Evolutionary conservation across 2,113 vertebrate genomes (phyloP).

Genomic region (Manacus vitellinus): DNA sequence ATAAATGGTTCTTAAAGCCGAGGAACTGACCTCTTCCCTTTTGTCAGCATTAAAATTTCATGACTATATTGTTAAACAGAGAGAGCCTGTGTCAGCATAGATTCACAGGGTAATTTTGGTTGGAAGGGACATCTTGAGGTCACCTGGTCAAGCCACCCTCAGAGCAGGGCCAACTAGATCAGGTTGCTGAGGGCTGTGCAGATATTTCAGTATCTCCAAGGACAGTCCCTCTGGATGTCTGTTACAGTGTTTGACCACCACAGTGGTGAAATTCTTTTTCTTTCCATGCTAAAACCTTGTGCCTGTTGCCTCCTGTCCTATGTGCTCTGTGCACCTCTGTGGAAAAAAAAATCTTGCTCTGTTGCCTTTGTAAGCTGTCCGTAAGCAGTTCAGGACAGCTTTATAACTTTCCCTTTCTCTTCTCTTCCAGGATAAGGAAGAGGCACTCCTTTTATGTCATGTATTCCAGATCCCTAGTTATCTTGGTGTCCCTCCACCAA

Average conservation of each 20-base stretch:
- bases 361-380: not conserved
- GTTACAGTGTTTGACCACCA: not conserved
- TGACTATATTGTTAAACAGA: not conserved
- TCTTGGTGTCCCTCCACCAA: not conserved
- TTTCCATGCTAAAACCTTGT: not conserved
- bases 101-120: not conserved
- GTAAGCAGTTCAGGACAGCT: not conserved
- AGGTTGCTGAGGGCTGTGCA: not conserved
- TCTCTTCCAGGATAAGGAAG: not conserved
- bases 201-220: not conserved
- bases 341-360: not conserved
- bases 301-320: not conserved
- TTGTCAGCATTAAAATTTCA: slow-evolving; percentile 26
- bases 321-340: not conserved
- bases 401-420: not conserved
- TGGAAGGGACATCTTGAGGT: slow-evolving; percentile 33
- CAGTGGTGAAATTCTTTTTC: not conserved
- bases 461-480: not conserved
- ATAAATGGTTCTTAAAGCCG: not conserved
- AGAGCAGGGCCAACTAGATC: not conserved
- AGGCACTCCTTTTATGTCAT: not conserved
- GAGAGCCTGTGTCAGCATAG: not conserved
- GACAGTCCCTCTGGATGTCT: not conserved
- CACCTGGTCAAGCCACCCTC: slow-evolving; percentile 19
- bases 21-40: slow-evolving; percentile 15